phyloP scores from a whole-genome alignment of 30 jellyfish, hydroid and myxozoan species.

The Turritopsis rubra region DNA sequence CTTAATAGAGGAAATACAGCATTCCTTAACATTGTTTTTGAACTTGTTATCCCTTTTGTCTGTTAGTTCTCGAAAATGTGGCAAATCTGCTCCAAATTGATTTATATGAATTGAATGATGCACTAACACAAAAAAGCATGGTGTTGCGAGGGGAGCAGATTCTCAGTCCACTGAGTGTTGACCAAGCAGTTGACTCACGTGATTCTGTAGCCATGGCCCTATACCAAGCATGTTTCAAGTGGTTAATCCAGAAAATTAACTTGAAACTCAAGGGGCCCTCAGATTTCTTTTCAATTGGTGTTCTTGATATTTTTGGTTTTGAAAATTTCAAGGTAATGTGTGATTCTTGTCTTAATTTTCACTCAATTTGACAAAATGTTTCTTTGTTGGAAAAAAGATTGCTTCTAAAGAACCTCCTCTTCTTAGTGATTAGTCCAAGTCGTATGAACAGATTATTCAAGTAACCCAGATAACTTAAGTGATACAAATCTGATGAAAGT shows the following conservation, averaged over 20 bases:
- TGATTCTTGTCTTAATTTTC: background rate
- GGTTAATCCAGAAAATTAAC: conserved; percentile 69
- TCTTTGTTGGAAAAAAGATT: background rate
- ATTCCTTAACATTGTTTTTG: too few species aligned
- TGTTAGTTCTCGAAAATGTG: conserved; percentile 66
- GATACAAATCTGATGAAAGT: too few species aligned
- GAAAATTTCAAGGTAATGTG: conserved; percentile 81
- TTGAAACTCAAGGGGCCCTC: conserved; percentile 51
- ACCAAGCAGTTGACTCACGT: conserved; percentile 83
- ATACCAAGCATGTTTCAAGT: conserved; percentile 77
- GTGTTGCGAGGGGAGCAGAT: conserved; percentile 84
- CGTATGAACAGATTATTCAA: too few species aligned
- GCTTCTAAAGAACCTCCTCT: too few species aligned
- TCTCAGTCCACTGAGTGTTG: conserved; percentile 89
- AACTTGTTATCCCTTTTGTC: background rate
- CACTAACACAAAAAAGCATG: conserved; percentile 88
- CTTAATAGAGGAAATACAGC: too few species aligned
- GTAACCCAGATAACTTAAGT: too few species aligned
- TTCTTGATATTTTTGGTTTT: conserved; percentile 86
- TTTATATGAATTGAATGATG: conserved; percentile 63
- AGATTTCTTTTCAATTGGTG: conserved; percentile 62
- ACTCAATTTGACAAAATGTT: background rate
- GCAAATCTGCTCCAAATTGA: conserved; percentile 80
- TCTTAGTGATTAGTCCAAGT: too few species aligned
- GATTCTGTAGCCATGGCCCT: conserved; percentile 93